Evolutionary conservation across 1,140 invertebrate genomes (phyloP).

Genomic region (Monomorium pharaonis): DNA sequence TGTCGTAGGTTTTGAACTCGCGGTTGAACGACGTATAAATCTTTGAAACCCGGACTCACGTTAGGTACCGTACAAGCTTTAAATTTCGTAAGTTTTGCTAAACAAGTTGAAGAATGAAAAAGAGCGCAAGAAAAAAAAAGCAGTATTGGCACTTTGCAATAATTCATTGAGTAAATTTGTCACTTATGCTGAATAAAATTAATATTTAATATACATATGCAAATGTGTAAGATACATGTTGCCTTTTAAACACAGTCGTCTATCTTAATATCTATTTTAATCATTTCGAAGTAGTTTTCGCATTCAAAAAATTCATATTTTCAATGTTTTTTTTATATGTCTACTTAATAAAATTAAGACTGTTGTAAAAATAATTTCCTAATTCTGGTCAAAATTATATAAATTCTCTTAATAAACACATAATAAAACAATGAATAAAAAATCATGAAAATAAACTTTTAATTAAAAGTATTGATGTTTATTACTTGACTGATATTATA

Average conservation of each 20-base stretch:
- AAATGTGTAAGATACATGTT: neutral
- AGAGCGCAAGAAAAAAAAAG: conserved; percentile 26
- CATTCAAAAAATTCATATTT: neutral
- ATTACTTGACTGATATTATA: neutral
- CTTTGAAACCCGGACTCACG: neutral
- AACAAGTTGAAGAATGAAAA: conserved; percentile 11
- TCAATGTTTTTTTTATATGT: neutral
- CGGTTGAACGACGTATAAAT: conserved; percentile 32
- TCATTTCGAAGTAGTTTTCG: neutral
- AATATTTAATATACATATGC: neutral
- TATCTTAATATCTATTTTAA: neutral
- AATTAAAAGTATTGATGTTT: neutral
- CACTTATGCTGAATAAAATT: conserved; percentile 25
- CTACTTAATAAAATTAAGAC: no score
- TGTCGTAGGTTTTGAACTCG: conserved; percentile 11
- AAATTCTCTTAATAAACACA: neutral
- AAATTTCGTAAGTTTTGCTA: conserved; percentile 35
- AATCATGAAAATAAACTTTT: neutral
- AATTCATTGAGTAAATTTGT: neutral
- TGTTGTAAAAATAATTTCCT: neutral
- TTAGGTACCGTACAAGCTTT: conserved; percentile 16
- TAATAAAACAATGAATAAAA: neutral
- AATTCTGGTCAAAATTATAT: neutral
- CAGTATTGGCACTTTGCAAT: neutral
- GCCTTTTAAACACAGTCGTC: neutral